A percentile compares a stretch with the other conserved stretches of the same genome.
These are phyloP conservation scores for Syndactyla subalaris DNA, from an alignment of 2,797 vertebrate genomes.

Conservation along the genomic window DNA sequence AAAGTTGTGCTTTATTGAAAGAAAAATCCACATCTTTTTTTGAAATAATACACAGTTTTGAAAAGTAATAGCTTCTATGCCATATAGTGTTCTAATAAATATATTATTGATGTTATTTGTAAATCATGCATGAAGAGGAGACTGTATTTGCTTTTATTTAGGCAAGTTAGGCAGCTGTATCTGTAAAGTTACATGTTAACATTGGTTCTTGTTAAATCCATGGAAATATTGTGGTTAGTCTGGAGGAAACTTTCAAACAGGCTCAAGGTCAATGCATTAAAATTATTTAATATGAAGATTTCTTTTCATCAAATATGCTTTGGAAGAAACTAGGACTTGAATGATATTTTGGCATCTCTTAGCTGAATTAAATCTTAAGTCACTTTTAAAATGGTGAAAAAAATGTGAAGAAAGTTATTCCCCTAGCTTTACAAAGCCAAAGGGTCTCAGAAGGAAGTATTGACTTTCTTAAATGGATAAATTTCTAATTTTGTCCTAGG, in stretches of 20 bases:
- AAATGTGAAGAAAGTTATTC: not conserved
- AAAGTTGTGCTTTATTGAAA: not conserved
- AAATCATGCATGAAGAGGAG: not conserved
- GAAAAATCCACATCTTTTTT: not conserved
- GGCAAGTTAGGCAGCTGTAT: not conserved
- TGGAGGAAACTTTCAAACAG: not conserved
- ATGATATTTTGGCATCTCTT: not conserved
- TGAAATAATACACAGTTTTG: not conserved
- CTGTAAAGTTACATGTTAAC: not conserved
- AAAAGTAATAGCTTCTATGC: not conserved
- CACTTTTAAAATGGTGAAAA: not conserved
- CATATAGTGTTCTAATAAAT: not conserved
- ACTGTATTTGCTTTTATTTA: not conserved
- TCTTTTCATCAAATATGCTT: not conserved
- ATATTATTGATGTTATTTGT: not conserved
- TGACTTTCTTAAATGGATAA: not conserved
- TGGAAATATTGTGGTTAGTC: not conserved
- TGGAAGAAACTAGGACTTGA: not conserved
- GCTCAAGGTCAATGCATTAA: not conserved
- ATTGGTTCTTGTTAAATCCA: not conserved
- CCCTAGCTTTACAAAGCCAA: not conserved
- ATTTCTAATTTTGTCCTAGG: conserved; percentile 74
- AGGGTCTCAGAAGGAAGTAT: not conserved
- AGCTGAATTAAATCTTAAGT: not conserved
- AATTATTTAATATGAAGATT: not conserved